Conservation (phyloP, 1,140 invertebrate genomes). For the Drosophila saltans region DNA sequence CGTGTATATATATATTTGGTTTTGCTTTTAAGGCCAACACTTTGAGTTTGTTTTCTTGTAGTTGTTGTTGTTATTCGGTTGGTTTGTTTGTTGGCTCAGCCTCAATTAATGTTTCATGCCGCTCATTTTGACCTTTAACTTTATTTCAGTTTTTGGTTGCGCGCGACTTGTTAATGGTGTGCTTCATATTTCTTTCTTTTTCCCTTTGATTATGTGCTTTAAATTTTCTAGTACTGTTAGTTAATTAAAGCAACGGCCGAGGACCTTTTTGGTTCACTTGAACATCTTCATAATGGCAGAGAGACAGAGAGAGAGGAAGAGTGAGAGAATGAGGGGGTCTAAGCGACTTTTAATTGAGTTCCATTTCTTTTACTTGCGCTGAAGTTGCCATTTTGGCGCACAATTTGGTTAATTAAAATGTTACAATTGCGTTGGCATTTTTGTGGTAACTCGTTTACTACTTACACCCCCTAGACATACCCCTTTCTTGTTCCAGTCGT, state of each 20-base stretch:
- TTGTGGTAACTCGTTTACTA: constrained; percentile 48
- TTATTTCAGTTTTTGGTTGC: constrained; percentile 19
- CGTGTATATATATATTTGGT: not conserved
- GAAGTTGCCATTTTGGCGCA: constrained; percentile 63
- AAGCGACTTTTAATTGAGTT: constrained; percentile 81
- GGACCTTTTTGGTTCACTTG: constrained; percentile 26
- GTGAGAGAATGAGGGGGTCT: constrained; percentile 24
- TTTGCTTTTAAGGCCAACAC: constrained; percentile 3
- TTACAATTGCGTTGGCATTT: constrained; percentile 75
- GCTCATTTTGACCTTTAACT: constrained; percentile 42
- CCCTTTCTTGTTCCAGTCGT: not conserved
- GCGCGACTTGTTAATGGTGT: constrained; percentile 21
- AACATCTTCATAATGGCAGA: not conserved
- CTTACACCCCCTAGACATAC: not conserved
- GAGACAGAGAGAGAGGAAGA: not conserved
- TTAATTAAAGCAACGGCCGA: constrained; percentile 63
- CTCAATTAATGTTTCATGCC: constrained; percentile 21
- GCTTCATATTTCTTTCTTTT: constrained; percentile 14
- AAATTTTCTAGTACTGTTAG: constrained; percentile 41
- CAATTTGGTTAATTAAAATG: constrained; percentile 82
- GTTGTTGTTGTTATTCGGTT: constrained; percentile 21
- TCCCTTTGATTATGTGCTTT: constrained; percentile 44
- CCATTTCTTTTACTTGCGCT: constrained; percentile 49
- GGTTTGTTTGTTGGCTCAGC: constrained; percentile 9
- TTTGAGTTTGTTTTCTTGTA: not conserved